Evolutionary conservation across 2,113 vertebrate species (phyloP), one percentile per base, ranked within the genome.

Genomic region (Alces alces): DNA sequence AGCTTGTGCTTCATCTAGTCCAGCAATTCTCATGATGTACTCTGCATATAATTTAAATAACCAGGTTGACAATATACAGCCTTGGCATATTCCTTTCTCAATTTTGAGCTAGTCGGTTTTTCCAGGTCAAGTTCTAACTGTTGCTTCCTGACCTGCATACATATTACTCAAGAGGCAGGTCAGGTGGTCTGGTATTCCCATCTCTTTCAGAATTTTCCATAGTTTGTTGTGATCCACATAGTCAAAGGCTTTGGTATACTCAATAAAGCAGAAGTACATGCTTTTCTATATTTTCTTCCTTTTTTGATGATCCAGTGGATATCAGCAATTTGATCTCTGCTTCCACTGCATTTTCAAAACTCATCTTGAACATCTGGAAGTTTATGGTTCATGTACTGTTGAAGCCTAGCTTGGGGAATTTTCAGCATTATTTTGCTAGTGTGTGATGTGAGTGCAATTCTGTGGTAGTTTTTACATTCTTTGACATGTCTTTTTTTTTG

Each of bases 51-150:
- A 70, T 11, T 70, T 70, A 70, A 36, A 70, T 36, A 36, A 70
- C 17, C 9, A 36, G 9, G 4, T 2, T 70, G 9, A 70, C 17
- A 70, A 2, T 12, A 11, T 70, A 70, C n/a, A 70, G 17, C 17
- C 17, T 36, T 70, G n/a, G 21, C 0, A 0, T 36, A 11, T 21
- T 70, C n/a, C 17, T 70, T 70, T 70, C n/a, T 36, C 17, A 21
- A 21, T 70, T 36, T 21, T 21, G 21, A 36, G 36, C 64, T 19
- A 21, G 17, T 36, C 17, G 36, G 9, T 70, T 70, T 4, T 70
- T 36, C 17, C 9, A 70, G 11, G n/a, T 70, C 64, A 2, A 36
- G 4, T 70, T 70, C 64, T 70, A 70, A 36, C 17, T 70, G 17
- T 70, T 36, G 64, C n/a, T 21, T 36, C 64, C n/a, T 70, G 17